A percentile compares a stretch with the other conserved stretches of the same genome.
Conservation (phyloP, 2,113 vertebrate genomes). For the Atlantisia rogersi region DNA sequence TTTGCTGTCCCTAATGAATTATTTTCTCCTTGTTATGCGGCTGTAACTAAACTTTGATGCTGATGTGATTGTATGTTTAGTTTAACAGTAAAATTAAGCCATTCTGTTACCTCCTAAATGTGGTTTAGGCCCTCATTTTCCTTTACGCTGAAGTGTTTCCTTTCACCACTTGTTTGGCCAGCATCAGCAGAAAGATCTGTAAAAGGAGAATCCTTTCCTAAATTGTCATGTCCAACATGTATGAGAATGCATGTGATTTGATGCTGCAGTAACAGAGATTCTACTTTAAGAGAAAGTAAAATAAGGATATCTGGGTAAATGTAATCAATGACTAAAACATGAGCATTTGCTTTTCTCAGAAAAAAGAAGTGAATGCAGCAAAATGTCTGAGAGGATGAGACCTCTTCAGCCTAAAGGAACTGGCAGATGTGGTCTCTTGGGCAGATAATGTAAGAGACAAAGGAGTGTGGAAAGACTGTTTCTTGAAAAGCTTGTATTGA, state of each 20-base stretch:
- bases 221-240: background rate
- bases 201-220: background rate
- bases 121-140: background rate
- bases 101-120: background rate
- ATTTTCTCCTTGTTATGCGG: background rate
- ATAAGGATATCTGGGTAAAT: background rate
- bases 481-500: background rate
- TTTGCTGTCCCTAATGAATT: background rate
- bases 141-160: background rate
- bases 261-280: background rate
- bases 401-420: background rate
- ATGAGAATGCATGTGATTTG: background rate
- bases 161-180: background rate
- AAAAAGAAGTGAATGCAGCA: background rate
- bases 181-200: background rate
- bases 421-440: background rate
- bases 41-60: background rate
- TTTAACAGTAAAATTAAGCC: background rate
- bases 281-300: background rate
- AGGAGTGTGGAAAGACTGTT: background rate
- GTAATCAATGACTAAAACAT: background rate
- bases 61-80: background rate
- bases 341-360: background rate
- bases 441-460: background rate
- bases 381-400: background rate